Percentiles rank a stretch among this genome's conserved stretches.
Evolutionary conservation across 2,797 vertebrate species (phyloP).

Genomic region (Amblyraja radiata): DNA sequence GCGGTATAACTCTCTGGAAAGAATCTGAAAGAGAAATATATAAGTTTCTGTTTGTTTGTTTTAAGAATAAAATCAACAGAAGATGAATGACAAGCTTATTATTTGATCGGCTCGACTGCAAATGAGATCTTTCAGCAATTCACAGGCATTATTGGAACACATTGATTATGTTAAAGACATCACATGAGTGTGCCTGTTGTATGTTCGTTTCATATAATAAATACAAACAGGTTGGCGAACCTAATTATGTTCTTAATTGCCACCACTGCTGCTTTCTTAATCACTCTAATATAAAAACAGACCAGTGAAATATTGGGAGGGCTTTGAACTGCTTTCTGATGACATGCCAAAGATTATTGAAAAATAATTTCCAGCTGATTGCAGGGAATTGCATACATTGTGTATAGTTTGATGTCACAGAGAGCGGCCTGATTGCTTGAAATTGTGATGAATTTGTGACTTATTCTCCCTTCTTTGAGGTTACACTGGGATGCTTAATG

Average conservation of each 20-base stretch:
- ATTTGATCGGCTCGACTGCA: background rate
- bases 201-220: background rate
- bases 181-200: background rate
- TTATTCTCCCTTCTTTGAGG: constrained; percentile 19
- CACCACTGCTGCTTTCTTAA: background rate
- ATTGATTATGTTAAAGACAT: background rate
- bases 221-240: background rate
- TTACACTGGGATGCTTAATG: background rate
- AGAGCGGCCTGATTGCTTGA: background rate
- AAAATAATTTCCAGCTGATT: background rate
- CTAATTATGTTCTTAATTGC: background rate
- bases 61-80: background rate
- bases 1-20: too few relatives aligned
- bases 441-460: background rate
- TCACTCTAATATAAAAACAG: background rate
- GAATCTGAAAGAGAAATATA: too few relatives aligned
- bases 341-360: background rate
- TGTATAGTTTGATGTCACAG: constrained; percentile 19
- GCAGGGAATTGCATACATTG: constrained; percentile 16
- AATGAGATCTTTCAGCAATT: background rate
- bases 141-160: background rate
- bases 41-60: background rate
- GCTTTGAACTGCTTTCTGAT: constrained; percentile 5
- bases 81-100: background rate
- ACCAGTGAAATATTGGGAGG: background rate